Base-by-base conservation (phyloP, 2,797 vertebrate genomes). In the Threskiornis aethiopicus region DNA sequence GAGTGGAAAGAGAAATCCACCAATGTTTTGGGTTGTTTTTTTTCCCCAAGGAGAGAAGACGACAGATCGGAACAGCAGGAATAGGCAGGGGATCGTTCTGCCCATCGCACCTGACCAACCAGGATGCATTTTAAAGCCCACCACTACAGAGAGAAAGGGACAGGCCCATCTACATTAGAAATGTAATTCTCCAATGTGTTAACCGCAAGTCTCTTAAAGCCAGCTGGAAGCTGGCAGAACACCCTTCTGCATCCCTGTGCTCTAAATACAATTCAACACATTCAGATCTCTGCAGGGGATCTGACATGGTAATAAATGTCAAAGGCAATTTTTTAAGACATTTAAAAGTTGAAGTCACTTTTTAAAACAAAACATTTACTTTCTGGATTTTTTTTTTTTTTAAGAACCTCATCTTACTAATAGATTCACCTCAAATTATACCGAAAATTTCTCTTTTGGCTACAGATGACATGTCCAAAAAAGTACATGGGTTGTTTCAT, bases 241-340 rank as follows among this genome's bases (percentile, higher is more conserved):
- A 59, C 12, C 12, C 41, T 54, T n/a, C n/a, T 5, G 1, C 71
- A 93, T 69, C 64, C 67, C 47, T 0, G 0, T 0, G 0, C 39
- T 81, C 57, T 66, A 77, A 91, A 67, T 17, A 62, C 31, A 80
- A 18, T 11, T 76, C 79, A 78, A 31, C 24, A 62, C 55, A 29
- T n/a, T 64, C 59, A 62, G n/a, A 67, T 71, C 72, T 84, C 76
- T 49, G 41, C 21, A 42, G 47, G 76, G 28, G 24, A 89, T 17
- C 31, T 62, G 31, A 83, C 69, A 86, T 0, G 2, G 39, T 92
- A 96, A 78, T 66, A 89, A 86, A 78, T 3, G 28, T 41, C 69
- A 35, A 61, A n/a, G 58, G 51, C 39, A 82, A 70, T 51, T 84
- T 83, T 39, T 29, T 26, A 14, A 47, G 46, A 47, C 28, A 39